phyloP scores from a whole-genome alignment of 2,888 invertebrate genomes.

The Elysia crispata region DNA sequence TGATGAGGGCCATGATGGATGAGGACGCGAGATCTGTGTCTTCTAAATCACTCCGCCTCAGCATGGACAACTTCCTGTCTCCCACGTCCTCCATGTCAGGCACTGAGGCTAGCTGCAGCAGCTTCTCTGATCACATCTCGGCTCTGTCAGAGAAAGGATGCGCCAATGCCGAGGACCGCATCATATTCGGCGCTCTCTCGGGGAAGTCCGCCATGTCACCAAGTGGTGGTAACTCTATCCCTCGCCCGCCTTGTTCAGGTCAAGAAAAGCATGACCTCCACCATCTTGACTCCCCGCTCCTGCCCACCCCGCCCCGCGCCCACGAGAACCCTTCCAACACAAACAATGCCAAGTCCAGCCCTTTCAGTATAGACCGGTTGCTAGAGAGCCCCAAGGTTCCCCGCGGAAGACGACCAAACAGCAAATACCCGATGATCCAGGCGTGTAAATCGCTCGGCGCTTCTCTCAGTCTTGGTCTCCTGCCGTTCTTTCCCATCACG shows the following conservation, averaged over 20 bases:
- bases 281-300: not conserved
- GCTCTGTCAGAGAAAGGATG: constrained; percentile 42
- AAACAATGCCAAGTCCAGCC: constrained; percentile 45
- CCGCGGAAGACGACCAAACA: constrained; percentile 78
- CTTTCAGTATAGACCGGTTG: constrained; percentile 79
- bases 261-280: not conserved
- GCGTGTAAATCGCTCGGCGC: constrained; percentile 78
- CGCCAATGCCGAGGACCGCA: too few relatives aligned
- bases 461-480: constrained; percentile 71
- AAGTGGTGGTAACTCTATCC: not conserved
- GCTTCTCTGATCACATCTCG: constrained; percentile 37
- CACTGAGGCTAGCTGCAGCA: constrained; percentile 48
- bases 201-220: not conserved
- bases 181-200: too few relatives aligned
- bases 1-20: not conserved
- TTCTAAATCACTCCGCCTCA: not conserved
- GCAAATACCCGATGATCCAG: constrained; percentile 79
- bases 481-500: constrained; percentile 78
- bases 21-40: not conserved
- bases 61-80: constrained; percentile 43
- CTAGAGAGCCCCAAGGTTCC: constrained; percentile 79
- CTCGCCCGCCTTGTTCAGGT: not conserved
- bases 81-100: constrained; percentile 41
- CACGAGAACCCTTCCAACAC: constrained; percentile 16
- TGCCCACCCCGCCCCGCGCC: constrained; percentile 1